Conservation (phyloP, 1,140 invertebrate genomes). For the Coelopa frigida region DNA sequence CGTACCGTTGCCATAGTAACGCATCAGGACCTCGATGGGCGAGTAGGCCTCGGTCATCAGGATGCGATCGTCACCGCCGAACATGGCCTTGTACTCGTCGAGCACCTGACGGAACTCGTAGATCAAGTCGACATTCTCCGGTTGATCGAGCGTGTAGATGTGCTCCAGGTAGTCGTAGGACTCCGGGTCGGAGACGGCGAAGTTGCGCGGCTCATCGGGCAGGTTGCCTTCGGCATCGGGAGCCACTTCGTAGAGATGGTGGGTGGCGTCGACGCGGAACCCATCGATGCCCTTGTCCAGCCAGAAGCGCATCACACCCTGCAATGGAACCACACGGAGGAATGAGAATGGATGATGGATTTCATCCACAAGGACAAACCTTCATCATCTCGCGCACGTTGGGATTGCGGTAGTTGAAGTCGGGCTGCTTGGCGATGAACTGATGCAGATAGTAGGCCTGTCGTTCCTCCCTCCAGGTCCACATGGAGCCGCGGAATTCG, state of each 20-base stretch:
- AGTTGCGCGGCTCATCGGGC: conserved; percentile 40
- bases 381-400: conserved; percentile 48
- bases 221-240: conserved; percentile 5
- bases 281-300: conserved; percentile 61
- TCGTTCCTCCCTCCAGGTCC: conserved; percentile 56
- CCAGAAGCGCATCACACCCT: conserved; percentile 61
- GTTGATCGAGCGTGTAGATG: conserved; percentile 45
- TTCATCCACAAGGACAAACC: no score
- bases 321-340: neutral
- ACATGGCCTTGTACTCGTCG: conserved; percentile 27
- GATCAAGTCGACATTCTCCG: conserved; percentile 46
- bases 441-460: conserved; percentile 65
- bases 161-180: conserved; percentile 46
- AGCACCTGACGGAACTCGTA: conserved; percentile 46
- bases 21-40: conserved; percentile 35
- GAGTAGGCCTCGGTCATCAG: conserved; percentile 65
- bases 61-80: conserved; percentile 43
- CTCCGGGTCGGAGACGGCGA: conserved; percentile 19
- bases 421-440: conserved; percentile 59
- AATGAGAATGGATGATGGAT: conserved; percentile 27
- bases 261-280: conserved; percentile 60
- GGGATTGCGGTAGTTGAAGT: conserved; percentile 61
- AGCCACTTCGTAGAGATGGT: conserved; percentile 49
- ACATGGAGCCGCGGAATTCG: conserved; percentile 56
- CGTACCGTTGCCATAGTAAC: conserved; percentile 36